Base-by-base conservation (phyloP, 2,113 vertebrate genomes). In the Sceloporus tristichus region DNA sequence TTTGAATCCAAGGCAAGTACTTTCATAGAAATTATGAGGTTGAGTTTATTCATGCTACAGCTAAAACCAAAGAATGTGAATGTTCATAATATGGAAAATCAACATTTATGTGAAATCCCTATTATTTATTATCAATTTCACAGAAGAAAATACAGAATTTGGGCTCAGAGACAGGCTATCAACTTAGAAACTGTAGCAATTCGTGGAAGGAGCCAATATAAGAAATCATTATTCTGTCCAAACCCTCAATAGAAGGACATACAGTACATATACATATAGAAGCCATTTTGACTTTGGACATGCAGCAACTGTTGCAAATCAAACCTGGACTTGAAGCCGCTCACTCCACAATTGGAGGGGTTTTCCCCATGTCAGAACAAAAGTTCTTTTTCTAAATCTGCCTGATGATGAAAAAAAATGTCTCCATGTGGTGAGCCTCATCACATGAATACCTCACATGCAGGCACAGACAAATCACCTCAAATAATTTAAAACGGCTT, bases 31-130 rank as follows among this genome's bases (percentile, higher is more conserved):
- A 16, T 80, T 27, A 27, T 70, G 84, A 91, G 90, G 92, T 79
- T 21, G 87, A 94, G 92, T 92, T 86, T 85, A 91, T 91, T 93
- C 91, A 95, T 92, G 79, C 71, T 54, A 75, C 79, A 80, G 93
- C 93, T 48, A 48, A 48, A 48, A 48, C 5, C 48, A 48, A 48
- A 48, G 48, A 48, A 48, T 66, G 78, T 90, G 80, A 53, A 90
- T 94, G 92, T 94, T 85, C 54, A n/a, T 94, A 91, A 90, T 94
- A 91, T 93, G 90, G 88, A 92, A 93, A 81, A 91, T 27, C 65
- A 84, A 0, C 0, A 91, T 3, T 79, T 91, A 86, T 48, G 48
- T 48, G 92, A 90, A 91, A 0, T 27, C 85, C 23, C 29, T 86
- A 25, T 38, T 4, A 23, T 79, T 86, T 79, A n/a, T n/a, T 70